phyloP scores from a whole-genome alignment of 1,140 invertebrate species.

The Pseudomyrmex pallidus region DNA sequence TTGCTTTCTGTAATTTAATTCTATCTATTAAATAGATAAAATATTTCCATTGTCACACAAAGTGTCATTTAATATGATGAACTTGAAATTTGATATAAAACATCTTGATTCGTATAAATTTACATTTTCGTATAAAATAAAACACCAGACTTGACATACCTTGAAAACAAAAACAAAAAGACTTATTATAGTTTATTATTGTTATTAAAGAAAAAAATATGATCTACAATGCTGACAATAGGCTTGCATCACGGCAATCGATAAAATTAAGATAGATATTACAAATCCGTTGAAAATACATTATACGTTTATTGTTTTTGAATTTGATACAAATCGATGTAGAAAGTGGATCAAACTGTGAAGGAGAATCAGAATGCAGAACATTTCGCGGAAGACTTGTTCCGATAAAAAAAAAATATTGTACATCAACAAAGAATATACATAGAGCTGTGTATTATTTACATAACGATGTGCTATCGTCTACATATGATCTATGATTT shows the following conservation, averaged over 20 bases:
- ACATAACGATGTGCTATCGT: neutral
- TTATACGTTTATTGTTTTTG: neutral
- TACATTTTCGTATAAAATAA: neutral
- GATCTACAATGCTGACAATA: conserved; percentile 63
- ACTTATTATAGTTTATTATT: conserved; percentile 45
- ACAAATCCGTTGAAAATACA: conserved; percentile 46
- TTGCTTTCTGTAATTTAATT: too few relatives aligned
- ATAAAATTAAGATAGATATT: conserved; percentile 58
- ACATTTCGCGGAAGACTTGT: neutral
- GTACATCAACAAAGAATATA: neutral
- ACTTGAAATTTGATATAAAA: neutral
- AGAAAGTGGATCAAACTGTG: neutral
- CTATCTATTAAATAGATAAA: too few relatives aligned
- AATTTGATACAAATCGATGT: conserved; percentile 32
- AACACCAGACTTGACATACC: conserved; percentile 28
- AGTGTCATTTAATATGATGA: neutral
- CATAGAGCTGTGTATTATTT: neutral
- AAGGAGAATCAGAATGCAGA: neutral
- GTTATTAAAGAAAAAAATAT: conserved; percentile 49
- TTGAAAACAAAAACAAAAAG: conserved; percentile 41
- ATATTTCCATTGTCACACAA: neutral
- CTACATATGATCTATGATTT: conserved; percentile 3
- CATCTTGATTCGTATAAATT: neutral
- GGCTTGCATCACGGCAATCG: neutral
- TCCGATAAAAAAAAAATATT: neutral